Evolutionary conservation across 1,140 invertebrate species (phyloP).

Genomic region (Achatina immaculata): DNA sequence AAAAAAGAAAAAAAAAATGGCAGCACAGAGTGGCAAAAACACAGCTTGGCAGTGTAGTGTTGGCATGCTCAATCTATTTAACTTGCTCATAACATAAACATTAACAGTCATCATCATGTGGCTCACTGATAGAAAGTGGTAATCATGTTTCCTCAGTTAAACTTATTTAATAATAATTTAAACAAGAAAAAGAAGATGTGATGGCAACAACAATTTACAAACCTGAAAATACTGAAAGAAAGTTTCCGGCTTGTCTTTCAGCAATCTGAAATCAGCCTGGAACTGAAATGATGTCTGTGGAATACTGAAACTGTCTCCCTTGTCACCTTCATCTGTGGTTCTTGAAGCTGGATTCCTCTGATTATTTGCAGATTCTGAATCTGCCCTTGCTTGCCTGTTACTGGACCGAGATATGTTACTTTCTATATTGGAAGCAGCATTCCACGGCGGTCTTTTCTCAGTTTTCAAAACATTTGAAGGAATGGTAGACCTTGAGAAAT

Average conservation of each 20-base stretch:
- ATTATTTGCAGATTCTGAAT: constrained; percentile 9
- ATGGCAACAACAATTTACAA: too few species aligned
- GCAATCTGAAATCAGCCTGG: constrained; percentile 69
- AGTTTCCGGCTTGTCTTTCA: constrained; percentile 58
- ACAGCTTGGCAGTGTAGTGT: too few species aligned
- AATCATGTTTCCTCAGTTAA: too few species aligned
- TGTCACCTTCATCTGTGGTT: neutral
- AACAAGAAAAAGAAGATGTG: too few species aligned
- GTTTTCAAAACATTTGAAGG: constrained; percentile 7
- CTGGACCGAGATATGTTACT: neutral
- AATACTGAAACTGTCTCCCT: constrained; percentile 7
- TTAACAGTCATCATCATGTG: too few species aligned
- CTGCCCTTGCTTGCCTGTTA: too few species aligned
- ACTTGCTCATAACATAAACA: too few species aligned
- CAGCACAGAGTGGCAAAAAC: too few species aligned
- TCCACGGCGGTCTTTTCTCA: neutral
- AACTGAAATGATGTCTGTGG: constrained; percentile 69
- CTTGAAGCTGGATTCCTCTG: neutral
- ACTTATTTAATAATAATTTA: too few species aligned
- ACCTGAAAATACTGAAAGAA: constrained; percentile 67
- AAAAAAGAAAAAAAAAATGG: too few species aligned
- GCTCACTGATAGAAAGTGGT: too few species aligned
- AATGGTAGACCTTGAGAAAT: neutral
- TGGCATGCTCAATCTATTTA: too few species aligned
- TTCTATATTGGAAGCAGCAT: constrained; percentile 5